These are phyloP conservation scores for Oxyteleia sp. DNA, from an alignment of 2,888 invertebrate species.

Conservation along the genomic window DNA sequence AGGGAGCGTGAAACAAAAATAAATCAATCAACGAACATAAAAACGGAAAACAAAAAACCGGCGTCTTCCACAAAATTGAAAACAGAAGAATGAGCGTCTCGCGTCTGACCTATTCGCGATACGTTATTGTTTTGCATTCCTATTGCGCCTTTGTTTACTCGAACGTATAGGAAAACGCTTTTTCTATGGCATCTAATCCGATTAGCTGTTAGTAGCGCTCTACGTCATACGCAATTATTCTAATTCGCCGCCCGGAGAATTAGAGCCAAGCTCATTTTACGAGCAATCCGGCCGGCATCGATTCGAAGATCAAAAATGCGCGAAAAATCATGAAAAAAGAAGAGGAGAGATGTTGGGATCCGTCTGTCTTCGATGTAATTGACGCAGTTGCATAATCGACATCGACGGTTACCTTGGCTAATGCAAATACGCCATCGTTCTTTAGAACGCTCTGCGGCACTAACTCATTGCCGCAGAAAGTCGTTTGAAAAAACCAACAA, in stretches of 20 bases:
- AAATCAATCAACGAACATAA: too few relatives aligned
- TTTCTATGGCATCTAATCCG: conserved; percentile 60
- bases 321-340: conserved; percentile 4
- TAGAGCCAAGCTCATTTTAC: conserved; percentile 45
- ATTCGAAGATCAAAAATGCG: conserved; percentile 20
- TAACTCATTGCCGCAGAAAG: conserved; percentile 50
- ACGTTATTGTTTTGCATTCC: not conserved
- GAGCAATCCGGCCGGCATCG: conserved; percentile 25
- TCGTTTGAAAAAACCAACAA: conserved; percentile 48
- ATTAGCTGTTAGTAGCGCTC: conserved; percentile 36
- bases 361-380: conserved; percentile 58
- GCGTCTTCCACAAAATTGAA: conserved; percentile 4
- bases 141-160: conserved; percentile 33
- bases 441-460: conserved; percentile 49
- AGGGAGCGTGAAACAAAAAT: too few relatives aligned
- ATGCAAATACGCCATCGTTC: conserved; percentile 79
- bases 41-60: too few relatives aligned
- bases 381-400: conserved; percentile 76
- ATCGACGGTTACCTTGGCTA: conserved; percentile 80
- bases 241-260: conserved; percentile 37
- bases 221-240: conserved; percentile 52
- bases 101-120: conserved; percentile 1
- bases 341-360: conserved; percentile 18
- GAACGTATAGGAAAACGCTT: conserved; percentile 30
- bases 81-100: not conserved